phyloP scores from a whole-genome alignment of 2,113 vertebrate genomes.

The Nyctereutes procyonoides region DNA sequence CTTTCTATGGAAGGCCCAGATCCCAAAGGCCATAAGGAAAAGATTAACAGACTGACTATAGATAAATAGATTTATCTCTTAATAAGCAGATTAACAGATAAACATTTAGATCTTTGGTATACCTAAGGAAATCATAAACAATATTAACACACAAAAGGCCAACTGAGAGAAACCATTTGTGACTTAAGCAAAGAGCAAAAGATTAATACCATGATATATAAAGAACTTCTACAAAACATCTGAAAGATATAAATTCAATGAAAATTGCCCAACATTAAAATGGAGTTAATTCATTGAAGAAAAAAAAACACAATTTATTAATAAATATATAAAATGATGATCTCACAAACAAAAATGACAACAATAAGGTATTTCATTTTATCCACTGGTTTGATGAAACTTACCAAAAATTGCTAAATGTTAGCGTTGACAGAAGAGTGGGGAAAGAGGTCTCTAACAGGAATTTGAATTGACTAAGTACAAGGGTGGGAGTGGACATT shows the following conservation, averaged over 20 bases:
- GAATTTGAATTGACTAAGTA: background rate
- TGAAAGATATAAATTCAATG: background rate
- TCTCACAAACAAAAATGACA: background rate
- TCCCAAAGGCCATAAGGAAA: constrained; percentile 3
- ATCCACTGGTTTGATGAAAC: background rate
- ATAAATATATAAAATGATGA: background rate
- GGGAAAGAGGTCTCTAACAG: background rate
- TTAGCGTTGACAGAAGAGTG: background rate
- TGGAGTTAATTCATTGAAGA: background rate
- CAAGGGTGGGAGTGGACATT: background rate
- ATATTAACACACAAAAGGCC: background rate
- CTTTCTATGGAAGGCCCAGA: background rate
- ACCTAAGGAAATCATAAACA: background rate
- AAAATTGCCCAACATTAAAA: background rate
- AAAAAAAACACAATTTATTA: background rate
- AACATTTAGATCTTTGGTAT: background rate
- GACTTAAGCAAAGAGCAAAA: background rate
- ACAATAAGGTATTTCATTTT: background rate
- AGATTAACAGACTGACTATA: background rate
- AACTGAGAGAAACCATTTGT: constrained; percentile 15
- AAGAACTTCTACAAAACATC: constrained; percentile 5
- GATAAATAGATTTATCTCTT: background rate
- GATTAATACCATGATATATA: background rate
- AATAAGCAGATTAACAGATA: background rate
- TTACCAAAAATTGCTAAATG: background rate